Conservation (phyloP, 2,888 invertebrate species). For the Euclidia mi region DNA sequence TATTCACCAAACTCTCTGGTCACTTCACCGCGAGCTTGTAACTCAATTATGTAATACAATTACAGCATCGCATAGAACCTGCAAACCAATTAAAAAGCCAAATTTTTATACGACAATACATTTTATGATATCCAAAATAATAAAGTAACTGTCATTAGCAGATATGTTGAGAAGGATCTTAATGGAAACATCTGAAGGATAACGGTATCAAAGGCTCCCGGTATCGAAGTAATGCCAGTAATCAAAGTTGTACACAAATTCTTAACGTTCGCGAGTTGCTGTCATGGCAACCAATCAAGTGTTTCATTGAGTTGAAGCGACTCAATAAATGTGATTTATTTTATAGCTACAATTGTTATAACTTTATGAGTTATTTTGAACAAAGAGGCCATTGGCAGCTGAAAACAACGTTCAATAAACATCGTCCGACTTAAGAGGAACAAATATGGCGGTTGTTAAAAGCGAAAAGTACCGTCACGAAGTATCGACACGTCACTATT, state of each 20-base stretch:
- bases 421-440: slow-evolving; percentile 5
- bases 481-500: slow-evolving; percentile 1
- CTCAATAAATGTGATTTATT: slow-evolving; percentile 36
- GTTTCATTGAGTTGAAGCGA: slow-evolving; percentile 30
- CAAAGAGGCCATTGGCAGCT: not conserved
- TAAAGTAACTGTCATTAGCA: slow-evolving; percentile 45
- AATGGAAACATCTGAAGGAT: slow-evolving; percentile 51
- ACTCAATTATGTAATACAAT: slow-evolving; percentile 76
- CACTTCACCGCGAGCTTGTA: slow-evolving; percentile 63
- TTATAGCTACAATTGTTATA: slow-evolving; percentile 3
- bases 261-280: slow-evolving; percentile 26
- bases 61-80: slow-evolving; percentile 65
- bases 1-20: slow-evolving; percentile 76
- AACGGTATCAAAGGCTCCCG: slow-evolving; percentile 46
- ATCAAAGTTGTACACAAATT: slow-evolving; percentile 56
- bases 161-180: slow-evolving; percentile 45
- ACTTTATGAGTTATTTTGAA: too few relatives aligned
- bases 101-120: not conserved
- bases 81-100: slow-evolving; percentile 61
- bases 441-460: not conserved
- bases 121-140: slow-evolving; percentile 21
- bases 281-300: slow-evolving; percentile 36
- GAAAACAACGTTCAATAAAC: too few relatives aligned
- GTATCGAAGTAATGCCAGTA: slow-evolving; percentile 40
- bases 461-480: not conserved